Conservation (phyloP, 30 jellyfish, hydroid and myxozoan genomes). For the Chrysaora quinquecirrha region DNA sequence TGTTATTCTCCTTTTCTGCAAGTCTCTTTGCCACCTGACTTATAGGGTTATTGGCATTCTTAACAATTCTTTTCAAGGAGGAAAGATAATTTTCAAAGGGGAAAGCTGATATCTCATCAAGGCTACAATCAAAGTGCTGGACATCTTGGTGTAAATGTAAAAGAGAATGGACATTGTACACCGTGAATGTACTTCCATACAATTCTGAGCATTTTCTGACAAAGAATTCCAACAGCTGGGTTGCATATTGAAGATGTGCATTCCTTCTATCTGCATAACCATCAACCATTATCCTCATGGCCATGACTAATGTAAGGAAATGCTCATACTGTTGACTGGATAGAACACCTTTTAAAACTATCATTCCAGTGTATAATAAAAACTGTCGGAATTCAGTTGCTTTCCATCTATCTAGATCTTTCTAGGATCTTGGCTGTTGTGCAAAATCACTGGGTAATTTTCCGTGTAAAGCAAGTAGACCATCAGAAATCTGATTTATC, state of each 20-base stretch:
- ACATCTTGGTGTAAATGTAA: conserved; percentile 50
- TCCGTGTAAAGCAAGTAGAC: conserved; percentile 29
- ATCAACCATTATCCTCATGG: conserved; percentile 44
- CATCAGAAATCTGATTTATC: conserved; percentile 34
- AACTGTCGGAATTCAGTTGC: conserved; percentile 76
- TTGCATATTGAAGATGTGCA: conserved; percentile 44
- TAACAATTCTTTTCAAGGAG: conserved; percentile 31
- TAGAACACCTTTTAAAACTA: conserved; percentile 42
- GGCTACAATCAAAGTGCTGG: conserved; percentile 16
- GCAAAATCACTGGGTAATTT: conserved; percentile 47
- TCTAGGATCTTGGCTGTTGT: conserved; percentile 64
- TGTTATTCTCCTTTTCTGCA: conserved; percentile 51
- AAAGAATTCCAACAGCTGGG: conserved; percentile 33
- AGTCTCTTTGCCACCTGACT: conserved; percentile 32
- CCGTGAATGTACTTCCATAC: conserved; percentile 59
- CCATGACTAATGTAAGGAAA: conserved; percentile 38
- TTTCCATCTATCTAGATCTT: conserved; percentile 63
- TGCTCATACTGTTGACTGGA: conserved; percentile 29
- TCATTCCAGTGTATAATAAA: conserved; percentile 62
- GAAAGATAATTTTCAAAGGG: conserved; percentile 58
- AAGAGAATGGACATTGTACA: conserved; percentile 64
- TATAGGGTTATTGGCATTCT: conserved; percentile 40
- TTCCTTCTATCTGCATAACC: conserved; percentile 21
- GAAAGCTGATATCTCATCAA: conserved; percentile 37
- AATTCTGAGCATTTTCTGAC: conserved; percentile 35